Evolutionary conservation across 2,888 invertebrate species (phyloP), one percentile per base, ranked within the genome.

Genomic region (Drosophila hamatofila): DNA sequence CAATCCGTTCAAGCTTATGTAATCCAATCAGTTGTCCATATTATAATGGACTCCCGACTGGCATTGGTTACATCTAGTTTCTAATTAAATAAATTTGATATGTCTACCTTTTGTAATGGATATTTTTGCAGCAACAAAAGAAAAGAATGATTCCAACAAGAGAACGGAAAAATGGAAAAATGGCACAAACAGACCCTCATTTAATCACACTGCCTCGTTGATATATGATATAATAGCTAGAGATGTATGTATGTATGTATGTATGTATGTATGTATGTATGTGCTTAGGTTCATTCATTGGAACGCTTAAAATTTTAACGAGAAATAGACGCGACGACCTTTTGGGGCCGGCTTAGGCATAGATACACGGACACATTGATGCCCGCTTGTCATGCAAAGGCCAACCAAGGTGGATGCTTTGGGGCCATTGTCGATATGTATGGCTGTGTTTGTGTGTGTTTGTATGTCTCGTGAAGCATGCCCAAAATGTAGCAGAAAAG

Each of bases 291-390:
- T 16, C 37, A 37, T 39, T 23, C 25, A 41, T 41, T 61, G 55
- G 41, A 52, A 67, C 67, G 68, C 64, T 68, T 75, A 48, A 73
- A 85, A 85, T 78, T 85, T 75, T 67, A 85, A 80, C 59, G 71
- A 70, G 71, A 72, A 75, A 58, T 58, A 49, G 48, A 37, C 61
- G 63, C 55, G 41, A 39, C 37, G 78, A 77, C 81, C 88, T 71
- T 71, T 71, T 71, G 81, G 12, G 55, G 25, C 21, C 42, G 23
- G 33, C 55, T 58, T 48, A 70, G 73, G 57, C 54, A 69, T 60
- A 21, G 63, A 61, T 62, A 48, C 44, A 44, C 41, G 64, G 64
- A 25, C 59, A 73, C 70, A 76, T 78, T 78, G 78, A 86, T 80
- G 61, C 49, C 48, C 54, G 48, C 66, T 62, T 73, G 87, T 83